phyloP scores from a whole-genome alignment of 2,113 vertebrate species.

The Megaceryle torquata region DNA sequence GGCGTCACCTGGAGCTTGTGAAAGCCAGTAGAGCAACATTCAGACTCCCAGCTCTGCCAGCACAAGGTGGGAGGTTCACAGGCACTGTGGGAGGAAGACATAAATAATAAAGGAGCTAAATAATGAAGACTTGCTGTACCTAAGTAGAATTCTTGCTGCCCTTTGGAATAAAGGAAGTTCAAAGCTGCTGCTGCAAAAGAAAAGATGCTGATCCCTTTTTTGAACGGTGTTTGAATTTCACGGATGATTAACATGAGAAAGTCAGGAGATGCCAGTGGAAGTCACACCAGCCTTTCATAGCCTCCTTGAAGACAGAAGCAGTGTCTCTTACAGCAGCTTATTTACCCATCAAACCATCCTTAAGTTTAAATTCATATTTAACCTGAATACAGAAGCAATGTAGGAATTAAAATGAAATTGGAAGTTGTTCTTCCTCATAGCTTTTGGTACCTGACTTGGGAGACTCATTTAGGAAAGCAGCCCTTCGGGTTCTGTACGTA shows the following conservation, averaged over 20 bases:
- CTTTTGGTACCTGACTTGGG: background rate
- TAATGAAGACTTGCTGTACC: constrained; percentile 23
- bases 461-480: background rate
- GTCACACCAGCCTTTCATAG: background rate
- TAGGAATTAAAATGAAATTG: background rate
- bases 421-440: background rate
- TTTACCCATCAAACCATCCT: constrained; percentile 9
- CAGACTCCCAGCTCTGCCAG: background rate
- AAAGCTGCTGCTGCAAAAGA: background rate
- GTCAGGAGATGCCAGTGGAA: background rate
- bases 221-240: constrained; percentile 12
- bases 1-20: background rate
- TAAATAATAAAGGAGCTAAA: constrained; percentile 51
- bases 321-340: background rate
- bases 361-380: background rate
- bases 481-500: background rate
- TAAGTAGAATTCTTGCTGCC: constrained; percentile 26
- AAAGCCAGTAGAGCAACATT: background rate
- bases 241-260: background rate
- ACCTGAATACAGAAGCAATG: background rate
- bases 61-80: background rate
- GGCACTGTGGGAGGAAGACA: constrained; percentile 11
- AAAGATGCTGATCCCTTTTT: background rate
- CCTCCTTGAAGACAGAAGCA: background rate
- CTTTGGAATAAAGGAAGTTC: constrained; percentile 38